Conservation (phyloP, 2,113 vertebrate species). For the Anhinga rufa region DNA sequence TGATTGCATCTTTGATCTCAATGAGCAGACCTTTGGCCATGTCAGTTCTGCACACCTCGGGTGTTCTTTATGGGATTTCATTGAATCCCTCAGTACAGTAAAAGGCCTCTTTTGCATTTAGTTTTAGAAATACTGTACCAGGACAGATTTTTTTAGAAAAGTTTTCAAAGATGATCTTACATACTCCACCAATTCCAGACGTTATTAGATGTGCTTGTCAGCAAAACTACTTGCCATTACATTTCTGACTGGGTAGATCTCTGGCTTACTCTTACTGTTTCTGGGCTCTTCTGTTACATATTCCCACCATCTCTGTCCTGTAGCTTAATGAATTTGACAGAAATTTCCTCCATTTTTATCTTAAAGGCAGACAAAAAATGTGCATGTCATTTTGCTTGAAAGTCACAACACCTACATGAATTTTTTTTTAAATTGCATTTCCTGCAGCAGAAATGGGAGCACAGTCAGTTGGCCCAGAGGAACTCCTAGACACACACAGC, state of each 20-base stretch:
- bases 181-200: not conserved
- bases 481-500: not conserved
- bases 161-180: not conserved
- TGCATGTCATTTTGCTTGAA: not conserved
- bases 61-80: not conserved
- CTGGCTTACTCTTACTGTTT: not conserved
- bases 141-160: not conserved
- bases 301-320: not conserved
- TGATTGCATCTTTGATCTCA: not conserved
- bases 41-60: not conserved
- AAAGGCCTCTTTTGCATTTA: not conserved
- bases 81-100: not conserved
- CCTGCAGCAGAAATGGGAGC: conserved; percentile 5
- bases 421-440: not conserved
- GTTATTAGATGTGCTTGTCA: not conserved
- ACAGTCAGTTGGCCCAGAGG: not conserved
- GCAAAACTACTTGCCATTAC: not conserved
- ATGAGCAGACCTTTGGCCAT: not conserved
- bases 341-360: not conserved
- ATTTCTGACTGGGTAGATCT: not conserved
- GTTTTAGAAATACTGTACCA: not conserved
- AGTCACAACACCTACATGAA: not conserved
- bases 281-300: not conserved
- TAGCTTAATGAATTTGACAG: not conserved
- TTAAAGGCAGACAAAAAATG: not conserved